These are phyloP conservation scores for Cyrtorhinus lividipennis DNA, from an alignment of 1,140 invertebrate genomes.

Conservation along the genomic window DNA sequence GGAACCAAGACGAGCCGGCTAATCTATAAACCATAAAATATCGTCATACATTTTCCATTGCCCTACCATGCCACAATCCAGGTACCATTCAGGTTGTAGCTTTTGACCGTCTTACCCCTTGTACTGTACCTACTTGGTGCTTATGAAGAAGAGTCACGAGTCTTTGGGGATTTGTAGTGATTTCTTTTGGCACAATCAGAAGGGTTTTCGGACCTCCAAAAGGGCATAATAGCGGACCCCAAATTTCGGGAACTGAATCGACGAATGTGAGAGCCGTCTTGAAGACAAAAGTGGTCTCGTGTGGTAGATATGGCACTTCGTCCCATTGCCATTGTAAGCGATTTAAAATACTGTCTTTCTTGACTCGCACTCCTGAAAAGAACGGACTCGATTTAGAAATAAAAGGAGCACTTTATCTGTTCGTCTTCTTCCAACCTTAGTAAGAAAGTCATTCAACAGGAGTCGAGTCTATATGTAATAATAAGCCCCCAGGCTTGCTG, in stretches of 20 bases:
- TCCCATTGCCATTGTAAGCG: conserved; percentile 73
- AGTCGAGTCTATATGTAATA: too few relatives aligned
- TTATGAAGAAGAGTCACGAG: conserved; percentile 49
- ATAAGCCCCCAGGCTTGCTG: too few relatives aligned
- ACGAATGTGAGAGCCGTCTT: conserved; percentile 81
- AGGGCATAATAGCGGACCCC: conserved; percentile 56
- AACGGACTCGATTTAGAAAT: too few relatives aligned
- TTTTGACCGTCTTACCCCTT: background rate
- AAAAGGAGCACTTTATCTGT: too few relatives aligned
- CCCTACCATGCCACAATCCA: background rate
- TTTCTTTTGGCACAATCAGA: conserved; percentile 50
- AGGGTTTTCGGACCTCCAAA: conserved; percentile 35
- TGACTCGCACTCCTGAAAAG: conserved; percentile 53
- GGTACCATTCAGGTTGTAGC: background rate
- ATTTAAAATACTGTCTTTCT: conserved; percentile 63
- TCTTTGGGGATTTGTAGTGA: conserved; percentile 57
- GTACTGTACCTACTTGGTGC: conserved; percentile 39
- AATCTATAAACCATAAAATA: conserved; percentile 44
- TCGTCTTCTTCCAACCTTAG: too few relatives aligned
- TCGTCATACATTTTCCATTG: background rate
- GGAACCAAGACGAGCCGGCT: conserved; percentile 69
- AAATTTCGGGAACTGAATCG: conserved; percentile 72
- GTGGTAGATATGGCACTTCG: conserved; percentile 47
- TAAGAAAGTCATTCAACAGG: too few relatives aligned
- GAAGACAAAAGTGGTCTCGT: conserved; percentile 57